phyloP scores from a whole-genome alignment of 2,797 vertebrate species.

The Acropternis orthonyx region DNA sequence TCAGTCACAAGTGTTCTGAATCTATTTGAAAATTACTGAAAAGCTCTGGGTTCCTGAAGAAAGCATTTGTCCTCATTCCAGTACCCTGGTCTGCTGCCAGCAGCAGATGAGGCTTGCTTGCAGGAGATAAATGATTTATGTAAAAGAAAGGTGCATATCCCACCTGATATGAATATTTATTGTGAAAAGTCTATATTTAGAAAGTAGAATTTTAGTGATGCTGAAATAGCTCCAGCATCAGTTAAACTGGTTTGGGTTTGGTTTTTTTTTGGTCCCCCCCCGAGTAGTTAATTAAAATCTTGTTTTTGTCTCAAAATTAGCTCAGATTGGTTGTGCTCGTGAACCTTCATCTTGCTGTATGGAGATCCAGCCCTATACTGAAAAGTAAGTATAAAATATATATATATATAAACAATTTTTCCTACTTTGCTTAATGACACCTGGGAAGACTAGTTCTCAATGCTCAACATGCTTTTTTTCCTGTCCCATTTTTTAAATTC shows the following conservation, averaged over 20 bases:
- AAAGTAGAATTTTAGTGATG: not conserved
- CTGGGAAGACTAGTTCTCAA: not conserved
- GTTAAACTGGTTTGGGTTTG: not conserved
- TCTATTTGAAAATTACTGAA: not conserved
- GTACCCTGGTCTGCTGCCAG: not conserved
- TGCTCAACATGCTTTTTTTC: not conserved
- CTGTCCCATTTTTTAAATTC: not conserved
- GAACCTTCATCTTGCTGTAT: not conserved
- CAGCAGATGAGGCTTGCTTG: not conserved
- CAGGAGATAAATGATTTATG: not conserved
- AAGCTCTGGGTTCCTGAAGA: not conserved
- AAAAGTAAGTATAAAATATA: not conserved
- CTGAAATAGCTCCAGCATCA: not conserved
- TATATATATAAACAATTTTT: not conserved
- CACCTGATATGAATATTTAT: not conserved
- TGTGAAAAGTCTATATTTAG: not conserved
- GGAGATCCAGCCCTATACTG: not conserved
- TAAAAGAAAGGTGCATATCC: not conserved
- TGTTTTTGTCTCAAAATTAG: not conserved
- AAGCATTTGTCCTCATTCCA: not conserved
- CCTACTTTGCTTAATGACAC: not conserved
- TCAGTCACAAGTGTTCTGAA: not conserved
- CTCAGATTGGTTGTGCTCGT: not conserved
- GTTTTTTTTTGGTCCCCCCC: not conserved
- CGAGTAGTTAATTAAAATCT: not conserved